Evolutionary conservation across 2,888 invertebrate genomes (phyloP), one percentile per base, ranked within the genome.

Genomic region (Amblyjoppa fuscipennis): DNA sequence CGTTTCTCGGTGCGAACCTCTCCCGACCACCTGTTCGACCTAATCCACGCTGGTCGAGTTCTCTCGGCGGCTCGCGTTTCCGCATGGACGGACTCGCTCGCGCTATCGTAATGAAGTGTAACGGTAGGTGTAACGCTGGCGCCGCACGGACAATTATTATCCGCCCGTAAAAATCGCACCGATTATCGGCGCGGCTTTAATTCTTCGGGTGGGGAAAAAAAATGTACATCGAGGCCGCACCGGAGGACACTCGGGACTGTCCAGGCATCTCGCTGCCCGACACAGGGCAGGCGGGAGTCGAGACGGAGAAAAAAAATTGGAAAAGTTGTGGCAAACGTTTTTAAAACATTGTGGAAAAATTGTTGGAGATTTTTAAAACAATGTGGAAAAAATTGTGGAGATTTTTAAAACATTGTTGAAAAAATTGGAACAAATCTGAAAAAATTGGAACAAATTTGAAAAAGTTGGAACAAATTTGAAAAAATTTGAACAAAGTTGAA

Each of bases 11-110:
- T 31, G 61, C 28, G 51, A n/a, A 51, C 34, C 73, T 34, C 53
- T 51, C 71, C 69, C 81, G 81, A 81, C 81, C 81, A 81, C 81
- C 81, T 81, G 81, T 81, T 81, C 70, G 81, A 81, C 70, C 51
- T 81, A 76, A 76, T 70, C 76, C 61, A 70, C n/a, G 70, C 56
- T 28, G 80, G 75, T 70, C 49, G 76, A 76, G 76, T 64, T 76
- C 75, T 45, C 51, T 66, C 66, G 38, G 64, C n/a, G 31, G 64
- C 66, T 76, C 64, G 51, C 68, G 28, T 76, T 81, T 81, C 76
- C 81, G 81, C 81, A 81, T 76, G 61, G 64, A 38, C 16, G 41
- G 49, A 69, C n/a, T 76, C 25, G 28, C 70, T 49, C 49, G 61
- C 59, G 51, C 28, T 80, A 81, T 81, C 73, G 56, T 81, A 81